Base-by-base conservation (phyloP, 2,797 vertebrate species). In the Ispidina picta region DNA sequence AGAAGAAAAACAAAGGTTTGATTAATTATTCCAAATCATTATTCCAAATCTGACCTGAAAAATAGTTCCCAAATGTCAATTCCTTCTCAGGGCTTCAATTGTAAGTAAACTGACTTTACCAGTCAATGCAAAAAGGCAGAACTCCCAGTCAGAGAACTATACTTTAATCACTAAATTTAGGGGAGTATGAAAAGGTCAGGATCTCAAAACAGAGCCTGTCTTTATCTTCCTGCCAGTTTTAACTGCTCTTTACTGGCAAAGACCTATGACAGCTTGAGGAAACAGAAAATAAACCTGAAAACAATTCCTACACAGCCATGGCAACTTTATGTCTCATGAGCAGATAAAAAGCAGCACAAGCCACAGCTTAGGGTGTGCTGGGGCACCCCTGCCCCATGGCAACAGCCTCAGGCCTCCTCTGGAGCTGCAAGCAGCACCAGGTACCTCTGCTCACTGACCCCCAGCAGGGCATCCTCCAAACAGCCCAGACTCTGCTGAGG, bases 161-260 rank as follows among this genome's bases (percentile, higher is more conserved):
- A 91, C 28, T 94, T 90, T 15, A 90, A 59, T 65, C 22, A 13
- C 84, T 82, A 81, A 75, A 84, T 68, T 94, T 72, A 86, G 80
- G 65, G 74, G 65, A 75, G 18, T 25, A 48, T 39, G 28, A 64
- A 93, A 63, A 80, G 37, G 26, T 41, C 65, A 66, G 22, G 33
- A 88, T 29, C 46, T 92, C 59, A 79, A 91, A 94, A 78, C 51
- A 88, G 55, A 81, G 52, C 39, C 83, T 89, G 10, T 77, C 65
- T 68, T 89, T 87, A 74, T 64, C 70, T 71, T 77, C 87, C 76
- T 23, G 56, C n/a, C 39, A 73, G 44, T 46, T 86, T 80, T 58
- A 76, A 68, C 14, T 41, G 68, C 39, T 69, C 41, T 33, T 91
- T 33, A 44, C 46, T 52, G 22, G 4, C 87, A 29, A 80, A 21